Evolutionary conservation across 2,113 vertebrate species (phyloP).

Genomic region (Dromiciops gliroides): DNA sequence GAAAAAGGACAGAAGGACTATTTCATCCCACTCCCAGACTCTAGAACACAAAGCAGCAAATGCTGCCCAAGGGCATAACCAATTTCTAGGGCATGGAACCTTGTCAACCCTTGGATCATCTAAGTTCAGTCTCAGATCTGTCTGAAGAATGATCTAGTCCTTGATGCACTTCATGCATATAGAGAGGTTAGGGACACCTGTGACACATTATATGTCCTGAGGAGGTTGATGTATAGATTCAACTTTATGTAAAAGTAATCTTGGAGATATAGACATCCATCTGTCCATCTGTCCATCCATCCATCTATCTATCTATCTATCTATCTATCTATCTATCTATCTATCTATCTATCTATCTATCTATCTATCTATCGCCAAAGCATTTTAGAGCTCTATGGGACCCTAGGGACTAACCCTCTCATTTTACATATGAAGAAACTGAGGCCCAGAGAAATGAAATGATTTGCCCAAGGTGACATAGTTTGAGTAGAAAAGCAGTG

Average conservation of each 20-base stretch:
- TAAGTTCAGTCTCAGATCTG: background rate
- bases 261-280: background rate
- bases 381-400: background rate
- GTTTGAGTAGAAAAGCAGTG: background rate
- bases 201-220: background rate
- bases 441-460: background rate
- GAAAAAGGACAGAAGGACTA: background rate
- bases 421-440: background rate
- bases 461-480: background rate
- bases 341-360: too few relatives aligned
- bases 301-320: too few relatives aligned
- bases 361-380: background rate
- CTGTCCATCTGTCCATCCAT: rapidly evolving
- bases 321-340: background rate
- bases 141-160: background rate
- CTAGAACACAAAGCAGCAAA: background rate
- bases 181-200: background rate
- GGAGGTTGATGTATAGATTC: background rate
- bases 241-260: background rate
- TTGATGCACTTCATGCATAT: background rate
- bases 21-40: background rate
- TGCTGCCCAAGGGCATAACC: background rate
- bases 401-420: background rate
- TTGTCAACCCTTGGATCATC: background rate
- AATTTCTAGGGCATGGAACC: background rate